Evolutionary conservation across 2,113 vertebrate species (phyloP), one percentile per base, ranked within the genome.

Genomic region (Urocitellus parryii): DNA sequence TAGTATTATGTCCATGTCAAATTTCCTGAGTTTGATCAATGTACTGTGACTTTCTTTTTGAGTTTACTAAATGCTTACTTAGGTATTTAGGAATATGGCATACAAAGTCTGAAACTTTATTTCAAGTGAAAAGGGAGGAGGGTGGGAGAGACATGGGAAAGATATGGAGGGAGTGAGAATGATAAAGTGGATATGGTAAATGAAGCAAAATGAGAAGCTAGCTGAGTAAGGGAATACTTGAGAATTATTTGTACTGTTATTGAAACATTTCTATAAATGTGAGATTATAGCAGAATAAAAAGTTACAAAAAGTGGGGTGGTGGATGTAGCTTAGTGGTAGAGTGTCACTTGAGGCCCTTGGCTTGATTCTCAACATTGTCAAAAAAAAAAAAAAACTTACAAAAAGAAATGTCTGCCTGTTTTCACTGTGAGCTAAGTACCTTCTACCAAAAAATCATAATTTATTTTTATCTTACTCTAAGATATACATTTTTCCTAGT

Each of bases 271-370:
- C 68, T 70, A 20, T 91, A 42, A n/a, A 25, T 70, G 61, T 87
- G 45, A 87, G 89, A 65, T n/a, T 25, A 37, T 78, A n/a, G 61
- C 61, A 63, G 85, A 84, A 70, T 83, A 89, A 78, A 81, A 91
- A 87, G 51, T 82, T 82, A 32, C 53, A 72, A 56, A 72, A 79
- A 72, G n/a, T 51, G 76, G 16, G 45, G 16, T 4, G 2, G 32
- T 16, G 48, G 32, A 53, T 79, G 9, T 56, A 22, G 32, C 48
- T 34, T 5, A 25, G 51, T 80, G 77, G 34, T 58, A 81, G 51
- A 79, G 32, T 45, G 29, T n/a, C n/a, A n/a, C 16, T 20, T 18
- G 29, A 78, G 27, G 76, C 20, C 34, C 51, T 80, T 51, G 34
- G 4, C 22, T 80, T 72, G 10, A 32, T 67, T 12, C 29, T 32